Conservation (phyloP, 2,113 vertebrate genomes). For the Pleuronectes platessa region DNA sequence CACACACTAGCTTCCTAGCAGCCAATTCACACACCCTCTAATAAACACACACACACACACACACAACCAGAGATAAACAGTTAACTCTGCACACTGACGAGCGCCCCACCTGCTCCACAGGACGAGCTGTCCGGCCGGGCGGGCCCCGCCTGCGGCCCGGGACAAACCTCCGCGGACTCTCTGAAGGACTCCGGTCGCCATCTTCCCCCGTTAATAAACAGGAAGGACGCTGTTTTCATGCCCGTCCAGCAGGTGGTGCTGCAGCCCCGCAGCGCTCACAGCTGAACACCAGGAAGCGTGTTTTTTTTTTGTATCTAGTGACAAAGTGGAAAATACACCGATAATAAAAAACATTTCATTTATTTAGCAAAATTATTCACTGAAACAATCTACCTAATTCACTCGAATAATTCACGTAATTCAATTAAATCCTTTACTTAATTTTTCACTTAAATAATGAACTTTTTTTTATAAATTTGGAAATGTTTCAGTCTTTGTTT, state of each 20-base stretch:
- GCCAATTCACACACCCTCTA: not conserved
- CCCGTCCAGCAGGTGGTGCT: constrained; percentile 48
- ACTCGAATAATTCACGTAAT: too few species aligned
- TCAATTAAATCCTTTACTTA: too few species aligned
- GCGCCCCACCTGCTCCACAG: constrained; percentile 74
- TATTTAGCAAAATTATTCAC: not conserved
- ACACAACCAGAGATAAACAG: not conserved
- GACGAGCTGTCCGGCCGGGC: constrained; percentile 51
- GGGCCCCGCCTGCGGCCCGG: constrained; percentile 66
- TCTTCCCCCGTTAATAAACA: constrained; percentile 75
- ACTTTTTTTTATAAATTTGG: too few species aligned
- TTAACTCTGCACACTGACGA: not conserved
- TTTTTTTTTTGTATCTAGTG: not conserved
- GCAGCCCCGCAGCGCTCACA: constrained; percentile 5
- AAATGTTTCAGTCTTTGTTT: too few species aligned
- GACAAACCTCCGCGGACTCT: constrained; percentile 74
- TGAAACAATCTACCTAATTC: too few species aligned
- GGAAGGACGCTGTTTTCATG: not conserved
- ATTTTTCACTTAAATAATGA: too few species aligned
- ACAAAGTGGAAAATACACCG: not conserved
- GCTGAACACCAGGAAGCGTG: not conserved
- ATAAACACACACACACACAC: not conserved
- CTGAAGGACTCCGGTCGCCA: constrained; percentile 88
- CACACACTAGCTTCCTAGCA: constrained; percentile 53
- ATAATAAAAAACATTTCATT: not conserved